A percentile compares a stretch with the other conserved stretches of the same genome.
phyloP scores from a whole-genome alignment of 2,797 vertebrate genomes.

The Podargus strigoides region DNA sequence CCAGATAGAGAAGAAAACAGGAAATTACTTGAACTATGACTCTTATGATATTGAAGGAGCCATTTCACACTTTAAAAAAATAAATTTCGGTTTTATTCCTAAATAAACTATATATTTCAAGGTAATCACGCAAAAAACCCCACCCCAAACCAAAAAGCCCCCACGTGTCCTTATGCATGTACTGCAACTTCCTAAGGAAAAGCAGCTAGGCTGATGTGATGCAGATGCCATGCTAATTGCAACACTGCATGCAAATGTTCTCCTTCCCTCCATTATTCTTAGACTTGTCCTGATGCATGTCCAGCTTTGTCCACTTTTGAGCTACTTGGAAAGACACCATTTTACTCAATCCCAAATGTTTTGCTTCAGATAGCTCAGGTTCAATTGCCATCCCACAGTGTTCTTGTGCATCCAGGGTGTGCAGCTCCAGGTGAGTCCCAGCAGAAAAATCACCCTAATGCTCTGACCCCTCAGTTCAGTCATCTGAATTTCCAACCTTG shows the following conservation, averaged over 20 bases:
- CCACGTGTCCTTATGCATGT: accelerated
- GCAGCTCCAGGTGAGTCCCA: background rate
- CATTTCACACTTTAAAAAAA: background rate
- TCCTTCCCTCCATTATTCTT: accelerated
- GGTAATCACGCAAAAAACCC: background rate
- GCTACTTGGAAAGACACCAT: background rate
- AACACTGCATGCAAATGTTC: background rate
- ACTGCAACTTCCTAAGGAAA: background rate
- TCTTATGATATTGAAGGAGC: background rate
- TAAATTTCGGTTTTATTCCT: background rate
- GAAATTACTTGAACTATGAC: background rate
- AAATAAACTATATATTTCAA: background rate
- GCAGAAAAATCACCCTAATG: accelerated
- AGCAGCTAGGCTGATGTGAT: background rate
- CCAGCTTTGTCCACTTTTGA: background rate
- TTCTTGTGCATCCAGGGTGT: background rate
- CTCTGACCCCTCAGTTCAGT: background rate
- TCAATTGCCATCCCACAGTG: background rate
- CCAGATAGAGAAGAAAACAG: background rate
- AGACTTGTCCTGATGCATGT: background rate
- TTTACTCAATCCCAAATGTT: background rate
- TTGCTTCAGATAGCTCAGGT: background rate
- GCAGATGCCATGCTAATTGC: background rate
- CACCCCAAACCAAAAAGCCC: too few relatives aligned
- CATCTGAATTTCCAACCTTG: background rate